phyloP scores from a whole-genome alignment of 2,797 vertebrate genomes.

The Poliocrania exsul region DNA sequence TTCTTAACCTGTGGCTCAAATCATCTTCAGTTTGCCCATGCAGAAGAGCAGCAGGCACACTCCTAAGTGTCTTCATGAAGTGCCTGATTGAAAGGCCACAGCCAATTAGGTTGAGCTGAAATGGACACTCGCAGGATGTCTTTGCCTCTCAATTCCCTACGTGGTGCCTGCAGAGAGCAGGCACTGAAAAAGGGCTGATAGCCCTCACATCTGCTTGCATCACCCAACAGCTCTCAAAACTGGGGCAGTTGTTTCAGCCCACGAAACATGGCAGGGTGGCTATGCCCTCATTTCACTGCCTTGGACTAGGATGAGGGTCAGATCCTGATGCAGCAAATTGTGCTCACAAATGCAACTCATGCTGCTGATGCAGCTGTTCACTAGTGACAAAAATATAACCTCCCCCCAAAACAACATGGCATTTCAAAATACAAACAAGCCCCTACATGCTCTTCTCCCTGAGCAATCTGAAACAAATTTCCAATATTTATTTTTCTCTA shows the following conservation, averaged over 20 bases:
- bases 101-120: slow-evolving; percentile 50
- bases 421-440: background rate
- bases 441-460: rapidly evolving
- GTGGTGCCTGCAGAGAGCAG: background rate
- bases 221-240: background rate
- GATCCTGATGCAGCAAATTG: background rate
- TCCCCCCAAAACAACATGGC: background rate
- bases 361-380: background rate
- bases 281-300: background rate
- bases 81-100: slow-evolving; percentile 54
- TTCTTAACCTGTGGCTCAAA: slow-evolving; percentile 36
- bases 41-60: slow-evolving; percentile 47
- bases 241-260: rapidly evolving
- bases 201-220: background rate
- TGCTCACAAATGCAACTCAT: background rate
- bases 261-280: rapidly evolving
- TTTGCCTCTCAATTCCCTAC: background rate
- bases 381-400: background rate
- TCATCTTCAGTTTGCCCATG: slow-evolving; percentile 49
- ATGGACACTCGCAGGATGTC: slow-evolving; percentile 25
- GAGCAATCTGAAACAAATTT: background rate
- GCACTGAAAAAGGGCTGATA: background rate
- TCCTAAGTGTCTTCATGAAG: slow-evolving; percentile 50
- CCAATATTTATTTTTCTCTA: background rate
- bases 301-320: rapidly evolving